These are phyloP conservation scores for Dorcus hopei DNA, from an alignment of 2,888 invertebrate species.

Conservation along the genomic window DNA sequence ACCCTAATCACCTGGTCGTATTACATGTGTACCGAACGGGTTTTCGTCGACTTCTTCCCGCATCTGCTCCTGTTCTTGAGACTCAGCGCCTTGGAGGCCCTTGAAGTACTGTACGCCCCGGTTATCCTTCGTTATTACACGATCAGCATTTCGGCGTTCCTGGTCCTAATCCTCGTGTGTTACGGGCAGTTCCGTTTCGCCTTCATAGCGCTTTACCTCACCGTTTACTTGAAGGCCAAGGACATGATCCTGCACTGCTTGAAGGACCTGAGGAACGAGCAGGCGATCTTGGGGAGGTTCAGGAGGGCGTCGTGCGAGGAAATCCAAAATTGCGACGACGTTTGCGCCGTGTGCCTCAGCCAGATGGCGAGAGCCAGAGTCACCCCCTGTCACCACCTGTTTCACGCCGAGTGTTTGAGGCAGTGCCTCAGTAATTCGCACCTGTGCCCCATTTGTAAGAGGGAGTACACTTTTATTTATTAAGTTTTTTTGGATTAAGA, in stretches of 20 bases:
- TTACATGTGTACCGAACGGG: constrained; percentile 69
- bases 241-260: constrained; percentile 59
- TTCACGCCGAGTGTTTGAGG: constrained; percentile 74
- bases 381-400: constrained; percentile 77
- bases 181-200: constrained; percentile 60
- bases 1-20: constrained; percentile 65
- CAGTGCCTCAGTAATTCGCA: constrained; percentile 68
- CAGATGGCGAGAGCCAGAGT: constrained; percentile 68
- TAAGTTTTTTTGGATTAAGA: not conserved
- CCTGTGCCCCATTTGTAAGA: constrained; percentile 73
- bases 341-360: constrained; percentile 75
- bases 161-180: constrained; percentile 56
- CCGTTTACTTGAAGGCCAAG: constrained; percentile 63
- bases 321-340: constrained; percentile 67
- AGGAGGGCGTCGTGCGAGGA: constrained; percentile 65
- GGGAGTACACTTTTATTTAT: constrained; percentile 52
- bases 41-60: constrained; percentile 66
- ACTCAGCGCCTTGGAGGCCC: constrained; percentile 64
- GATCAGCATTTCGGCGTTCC: constrained; percentile 55
- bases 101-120: constrained; percentile 68
- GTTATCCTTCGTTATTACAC: constrained; percentile 62
- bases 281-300: constrained; percentile 60
- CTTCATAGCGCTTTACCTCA: constrained; percentile 60
- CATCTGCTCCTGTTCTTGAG: constrained; percentile 57
- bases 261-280: constrained; percentile 57